A percentile compares a stretch with the other conserved stretches of the same genome.
These are phyloP conservation scores for Hemicordylus capensis DNA, from an alignment of 2,113 vertebrate species.

Conservation along the genomic window DNA sequence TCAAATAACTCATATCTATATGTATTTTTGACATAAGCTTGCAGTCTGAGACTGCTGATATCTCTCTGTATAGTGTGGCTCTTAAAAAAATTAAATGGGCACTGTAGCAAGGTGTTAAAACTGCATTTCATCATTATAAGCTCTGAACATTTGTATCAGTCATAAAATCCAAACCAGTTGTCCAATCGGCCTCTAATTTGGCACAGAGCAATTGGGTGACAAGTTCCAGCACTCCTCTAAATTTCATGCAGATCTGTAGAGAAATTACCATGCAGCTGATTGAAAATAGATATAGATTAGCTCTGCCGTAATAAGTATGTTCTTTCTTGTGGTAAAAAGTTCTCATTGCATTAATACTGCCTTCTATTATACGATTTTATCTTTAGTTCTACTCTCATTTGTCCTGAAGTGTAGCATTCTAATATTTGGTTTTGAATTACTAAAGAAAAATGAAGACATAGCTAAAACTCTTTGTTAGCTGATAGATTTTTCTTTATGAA, in stretches of 20 bases:
- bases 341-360: conserved; percentile 32
- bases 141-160: too few relatives aligned
- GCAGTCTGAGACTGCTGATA: conserved; percentile 28
- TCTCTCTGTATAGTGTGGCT: neutral
- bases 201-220: too few relatives aligned
- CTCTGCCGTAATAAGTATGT: conserved; percentile 2
- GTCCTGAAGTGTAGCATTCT: neutral
- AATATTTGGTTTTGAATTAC: neutral
- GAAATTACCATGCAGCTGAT: too few relatives aligned
- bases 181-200: too few relatives aligned
- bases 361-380: conserved; percentile 50
- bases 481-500: neutral
- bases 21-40: conserved; percentile 30
- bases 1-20: conserved; percentile 31
- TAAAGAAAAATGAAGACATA: neutral
- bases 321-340: conserved; percentile 23
- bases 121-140: too few relatives aligned
- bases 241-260: too few relatives aligned
- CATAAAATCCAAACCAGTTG: too few relatives aligned
- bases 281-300: conserved; percentile 44
- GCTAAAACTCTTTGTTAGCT: neutral
- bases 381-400: conserved; percentile 25
- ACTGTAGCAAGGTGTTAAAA: too few relatives aligned
- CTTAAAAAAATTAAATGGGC: too few relatives aligned
- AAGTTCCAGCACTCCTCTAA: too few relatives aligned